Percentiles rank a stretch among this genome's conserved stretches.
These are phyloP conservation scores for Brachirus orientalis DNA, from an alignment of 2,113 vertebrate genomes.

Conservation along the genomic window DNA sequence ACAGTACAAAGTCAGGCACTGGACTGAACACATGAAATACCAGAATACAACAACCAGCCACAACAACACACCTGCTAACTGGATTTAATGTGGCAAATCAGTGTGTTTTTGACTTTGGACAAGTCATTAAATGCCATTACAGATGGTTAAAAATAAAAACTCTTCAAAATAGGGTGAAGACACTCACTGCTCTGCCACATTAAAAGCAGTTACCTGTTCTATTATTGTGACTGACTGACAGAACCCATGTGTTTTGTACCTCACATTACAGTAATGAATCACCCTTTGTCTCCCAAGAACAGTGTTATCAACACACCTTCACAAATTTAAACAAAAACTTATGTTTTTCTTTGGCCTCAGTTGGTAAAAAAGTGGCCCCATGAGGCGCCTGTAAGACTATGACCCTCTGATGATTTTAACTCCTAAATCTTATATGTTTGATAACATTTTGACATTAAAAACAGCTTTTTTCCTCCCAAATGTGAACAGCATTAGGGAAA, in stretches of 20 bases:
- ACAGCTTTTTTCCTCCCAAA: neutral
- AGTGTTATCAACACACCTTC: too few relatives aligned
- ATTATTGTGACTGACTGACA: neutral
- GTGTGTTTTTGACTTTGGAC: too few relatives aligned
- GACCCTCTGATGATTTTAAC: neutral
- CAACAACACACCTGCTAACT: neutral
- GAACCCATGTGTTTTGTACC: neutral
- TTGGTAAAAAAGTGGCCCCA: constrained; percentile 1
- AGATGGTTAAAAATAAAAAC: too few relatives aligned
- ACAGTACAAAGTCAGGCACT: neutral
- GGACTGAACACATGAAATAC: neutral
- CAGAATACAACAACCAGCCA: neutral
- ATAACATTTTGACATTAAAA: constrained; percentile 3
- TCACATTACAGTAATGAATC: neutral
- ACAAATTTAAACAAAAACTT: too few relatives aligned
- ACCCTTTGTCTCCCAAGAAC: too few relatives aligned
- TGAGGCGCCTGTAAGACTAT: neutral
- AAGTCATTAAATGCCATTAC: too few relatives aligned
- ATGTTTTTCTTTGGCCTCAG: constrained; percentile 18
- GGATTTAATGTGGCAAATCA: too few relatives aligned
- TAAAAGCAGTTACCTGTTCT: too few relatives aligned
- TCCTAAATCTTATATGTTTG: too few relatives aligned
- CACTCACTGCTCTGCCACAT: too few relatives aligned
- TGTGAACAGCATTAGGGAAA: constrained; percentile 49
- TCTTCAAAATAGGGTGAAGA: too few relatives aligned